These are phyloP conservation scores for Vesta saturnalis DNA, from an alignment of 2,888 invertebrate genomes.

Conservation along the genomic window DNA sequence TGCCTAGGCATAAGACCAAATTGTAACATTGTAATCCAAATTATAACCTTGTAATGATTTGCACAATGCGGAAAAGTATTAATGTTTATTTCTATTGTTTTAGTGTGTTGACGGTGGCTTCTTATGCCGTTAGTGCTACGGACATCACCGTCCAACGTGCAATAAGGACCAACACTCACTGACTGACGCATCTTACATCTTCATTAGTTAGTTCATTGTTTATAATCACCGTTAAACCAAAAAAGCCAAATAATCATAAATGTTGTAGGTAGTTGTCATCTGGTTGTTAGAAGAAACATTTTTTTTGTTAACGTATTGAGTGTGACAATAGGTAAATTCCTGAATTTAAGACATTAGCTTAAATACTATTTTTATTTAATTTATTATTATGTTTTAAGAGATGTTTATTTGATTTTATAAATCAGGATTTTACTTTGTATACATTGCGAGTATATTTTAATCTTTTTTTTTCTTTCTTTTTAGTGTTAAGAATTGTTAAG, in stretches of 20 bases:
- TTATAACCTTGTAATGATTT: neutral
- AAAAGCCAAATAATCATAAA: conserved; percentile 62
- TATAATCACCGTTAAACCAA: conserved; percentile 52
- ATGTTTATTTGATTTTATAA: conserved; percentile 33
- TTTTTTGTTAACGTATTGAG: conserved; percentile 54
- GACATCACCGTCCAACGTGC: conserved; percentile 62
- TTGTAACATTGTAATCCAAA: neutral
- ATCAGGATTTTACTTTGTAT: conserved; percentile 36
- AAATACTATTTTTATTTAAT: conserved; percentile 40
- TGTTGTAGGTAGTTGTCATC: conserved; percentile 60
- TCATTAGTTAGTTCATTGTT: conserved; percentile 61
- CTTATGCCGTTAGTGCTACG: conserved; percentile 60
- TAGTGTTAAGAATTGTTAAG: conserved; percentile 40
- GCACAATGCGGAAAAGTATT: neutral
- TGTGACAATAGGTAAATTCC: conserved; percentile 49
- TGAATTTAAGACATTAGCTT: conserved; percentile 42
- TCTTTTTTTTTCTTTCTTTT: conserved; percentile 32
- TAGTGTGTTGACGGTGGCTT: conserved; percentile 64
- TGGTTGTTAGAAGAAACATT: conserved; percentile 53
- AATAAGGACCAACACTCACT: conserved; percentile 64
- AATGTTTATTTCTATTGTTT: conserved; percentile 1
- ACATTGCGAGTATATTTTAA: conserved; percentile 32
- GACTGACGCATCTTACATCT: conserved; percentile 60
- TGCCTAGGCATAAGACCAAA: too few relatives aligned
- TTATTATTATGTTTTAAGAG: conserved; percentile 41